Conservation (phyloP, 1,140 invertebrate species). For the Psix sp. region DNA sequence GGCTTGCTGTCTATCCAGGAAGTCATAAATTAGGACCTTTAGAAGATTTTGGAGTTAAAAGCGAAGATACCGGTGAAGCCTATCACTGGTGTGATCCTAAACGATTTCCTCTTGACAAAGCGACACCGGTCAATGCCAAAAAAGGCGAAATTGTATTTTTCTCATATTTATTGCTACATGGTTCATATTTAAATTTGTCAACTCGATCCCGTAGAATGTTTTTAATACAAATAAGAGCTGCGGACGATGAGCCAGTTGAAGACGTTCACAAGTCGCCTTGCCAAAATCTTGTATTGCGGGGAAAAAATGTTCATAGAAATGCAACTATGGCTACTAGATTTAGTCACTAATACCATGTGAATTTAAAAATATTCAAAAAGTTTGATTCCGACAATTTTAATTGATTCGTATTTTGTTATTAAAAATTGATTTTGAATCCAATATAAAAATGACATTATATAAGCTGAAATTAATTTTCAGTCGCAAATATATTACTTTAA, state of each 20-base stretch:
- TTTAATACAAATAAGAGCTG: constrained; percentile 78
- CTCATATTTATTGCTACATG: constrained; percentile 80
- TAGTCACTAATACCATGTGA: constrained; percentile 36
- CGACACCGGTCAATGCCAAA: constrained; percentile 77
- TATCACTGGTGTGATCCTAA: constrained; percentile 79
- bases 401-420: too few species aligned
- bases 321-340: constrained; percentile 73
- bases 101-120: constrained; percentile 78
- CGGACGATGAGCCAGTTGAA: constrained; percentile 77
- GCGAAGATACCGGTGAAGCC: constrained; percentile 69
- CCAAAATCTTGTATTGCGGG: constrained; percentile 77
- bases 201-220: constrained; percentile 78
- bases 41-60: constrained; percentile 73
- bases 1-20: constrained; percentile 80
- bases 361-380: constrained; percentile 1
- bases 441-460: too few species aligned
- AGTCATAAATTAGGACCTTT: constrained; percentile 81
- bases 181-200: constrained; percentile 79
- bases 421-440: too few species aligned
- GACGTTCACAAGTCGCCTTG: constrained; percentile 76
- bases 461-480: too few species aligned
- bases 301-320: constrained; percentile 71
- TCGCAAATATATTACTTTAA: too few species aligned
- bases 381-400: not conserved
- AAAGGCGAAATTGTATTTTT: constrained; percentile 80